Evolutionary conservation across 2,113 vertebrate genomes (phyloP).

Genomic region (Rattus rattus): DNA sequence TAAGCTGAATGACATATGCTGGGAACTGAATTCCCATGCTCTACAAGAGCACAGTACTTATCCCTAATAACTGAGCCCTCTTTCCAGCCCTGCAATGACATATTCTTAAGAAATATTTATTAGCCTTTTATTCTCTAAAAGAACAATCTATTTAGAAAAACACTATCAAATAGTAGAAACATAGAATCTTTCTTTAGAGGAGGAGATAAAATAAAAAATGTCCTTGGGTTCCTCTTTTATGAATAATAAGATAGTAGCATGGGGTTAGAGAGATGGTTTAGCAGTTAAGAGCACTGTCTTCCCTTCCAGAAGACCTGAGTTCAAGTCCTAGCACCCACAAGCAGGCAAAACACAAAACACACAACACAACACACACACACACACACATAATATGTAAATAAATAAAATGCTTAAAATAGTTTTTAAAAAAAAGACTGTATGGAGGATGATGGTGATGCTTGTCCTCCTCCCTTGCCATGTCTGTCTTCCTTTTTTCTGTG

Average conservation of each 20-base stretch:
- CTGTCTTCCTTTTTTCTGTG: conserved; percentile 8
- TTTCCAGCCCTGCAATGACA: not conserved
- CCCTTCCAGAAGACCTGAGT: not conserved
- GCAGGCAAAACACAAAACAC: not conserved
- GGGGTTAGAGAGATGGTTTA: not conserved
- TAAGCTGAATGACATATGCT: not conserved
- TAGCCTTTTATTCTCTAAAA: conserved; percentile 37
- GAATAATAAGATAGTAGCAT: not conserved
- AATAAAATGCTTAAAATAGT: not conserved
- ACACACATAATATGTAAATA: not conserved
- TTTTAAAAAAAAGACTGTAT: not conserved
- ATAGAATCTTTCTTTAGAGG: not conserved
- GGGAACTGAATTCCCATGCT: not conserved
- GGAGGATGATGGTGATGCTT: not conserved
- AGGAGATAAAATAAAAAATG: conserved; percentile 18
- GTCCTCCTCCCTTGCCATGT: not conserved
- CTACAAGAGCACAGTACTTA: not conserved
- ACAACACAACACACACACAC: too few relatives aligned
- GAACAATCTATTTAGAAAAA: conserved; percentile 18
- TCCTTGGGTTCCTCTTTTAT: not conserved
- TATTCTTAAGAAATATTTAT: conserved; percentile 1
- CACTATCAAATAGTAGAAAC: conserved; percentile 12
- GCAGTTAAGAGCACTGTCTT: not conserved
- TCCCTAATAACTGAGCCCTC: not conserved
- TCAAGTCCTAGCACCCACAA: not conserved